Evolutionary conservation across 2,113 vertebrate species (phyloP).

Genomic region (Passer domesticus): DNA sequence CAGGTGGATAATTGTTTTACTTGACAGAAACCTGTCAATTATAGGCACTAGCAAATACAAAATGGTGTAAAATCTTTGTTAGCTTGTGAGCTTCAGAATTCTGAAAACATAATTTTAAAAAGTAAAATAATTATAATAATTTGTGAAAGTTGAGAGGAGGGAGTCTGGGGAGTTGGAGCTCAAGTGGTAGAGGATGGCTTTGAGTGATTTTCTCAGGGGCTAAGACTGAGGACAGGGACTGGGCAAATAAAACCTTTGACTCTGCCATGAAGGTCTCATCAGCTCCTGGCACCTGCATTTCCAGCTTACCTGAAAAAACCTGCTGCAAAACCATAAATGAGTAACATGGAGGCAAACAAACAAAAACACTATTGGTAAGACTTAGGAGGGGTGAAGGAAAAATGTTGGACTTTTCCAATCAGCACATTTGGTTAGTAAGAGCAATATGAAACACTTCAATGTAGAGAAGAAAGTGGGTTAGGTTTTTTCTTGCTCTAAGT

Average conservation of each 20-base stretch:
- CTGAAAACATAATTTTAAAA: background rate
- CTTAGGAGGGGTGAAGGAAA: background rate
- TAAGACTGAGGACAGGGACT: background rate
- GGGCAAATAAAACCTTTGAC: background rate
- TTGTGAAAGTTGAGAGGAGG: background rate
- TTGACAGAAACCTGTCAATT: background rate
- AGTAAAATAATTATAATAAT: background rate
- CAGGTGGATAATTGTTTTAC: background rate
- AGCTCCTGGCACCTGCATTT: background rate
- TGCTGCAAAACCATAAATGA: background rate
- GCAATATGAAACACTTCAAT: background rate
- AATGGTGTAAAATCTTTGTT: background rate
- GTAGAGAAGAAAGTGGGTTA: background rate
- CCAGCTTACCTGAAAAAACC: background rate
- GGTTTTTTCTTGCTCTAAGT: background rate
- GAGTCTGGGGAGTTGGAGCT: background rate
- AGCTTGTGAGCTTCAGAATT: background rate
- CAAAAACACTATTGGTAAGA: background rate
- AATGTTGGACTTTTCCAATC: background rate
- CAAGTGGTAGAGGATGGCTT: background rate
- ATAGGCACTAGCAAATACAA: background rate
- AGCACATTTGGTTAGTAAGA: background rate
- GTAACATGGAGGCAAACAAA: background rate
- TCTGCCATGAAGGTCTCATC: background rate
- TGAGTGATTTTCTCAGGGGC: background rate